phyloP scores from a whole-genome alignment of 2,797 vertebrate genomes.

The Rhadinocentrus ornatus region DNA sequence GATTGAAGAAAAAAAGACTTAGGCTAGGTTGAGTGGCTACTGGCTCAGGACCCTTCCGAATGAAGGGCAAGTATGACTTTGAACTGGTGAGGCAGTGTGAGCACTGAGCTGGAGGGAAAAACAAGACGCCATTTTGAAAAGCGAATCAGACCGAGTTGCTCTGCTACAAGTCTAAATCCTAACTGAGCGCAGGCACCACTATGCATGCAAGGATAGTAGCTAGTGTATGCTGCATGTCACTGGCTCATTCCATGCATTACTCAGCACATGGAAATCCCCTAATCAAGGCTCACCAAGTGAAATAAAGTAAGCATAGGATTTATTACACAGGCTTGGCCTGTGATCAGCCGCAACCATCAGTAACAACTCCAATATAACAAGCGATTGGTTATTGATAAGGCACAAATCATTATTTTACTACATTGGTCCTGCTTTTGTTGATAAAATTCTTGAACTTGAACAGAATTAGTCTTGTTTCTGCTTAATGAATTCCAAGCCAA shows the following conservation, averaged over 20 bases:
- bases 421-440: background rate
- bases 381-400: slow-evolving; percentile 22
- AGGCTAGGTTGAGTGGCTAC: slow-evolving; percentile 54
- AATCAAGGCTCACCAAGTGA: slow-evolving; percentile 54
- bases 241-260: slow-evolving; percentile 76
- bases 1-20: slow-evolving; percentile 12
- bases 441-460: slow-evolving; percentile 11
- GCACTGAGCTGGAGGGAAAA: slow-evolving; percentile 73
- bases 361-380: slow-evolving; percentile 17
- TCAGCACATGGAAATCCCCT: slow-evolving; percentile 80
- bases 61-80: slow-evolving; percentile 71
- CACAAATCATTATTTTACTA: background rate
- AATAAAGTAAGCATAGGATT: slow-evolving; percentile 56
- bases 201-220: slow-evolving; percentile 61
- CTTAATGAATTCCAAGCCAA: background rate
- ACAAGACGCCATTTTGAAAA: slow-evolving; percentile 83
- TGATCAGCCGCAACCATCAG: slow-evolving; percentile 24
- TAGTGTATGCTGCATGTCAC: slow-evolving; percentile 53
- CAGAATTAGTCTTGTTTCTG: background rate
- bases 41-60: slow-evolving; percentile 59
- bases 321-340: slow-evolving; percentile 24
- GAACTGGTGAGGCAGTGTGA: slow-evolving; percentile 71
- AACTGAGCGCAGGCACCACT: slow-evolving; percentile 54
- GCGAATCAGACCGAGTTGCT: slow-evolving; percentile 74
- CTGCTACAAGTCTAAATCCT: slow-evolving; percentile 67